Evolutionary conservation across 2,888 invertebrate genomes (phyloP).

Genomic region (Bhutanitis thaidina): DNA sequence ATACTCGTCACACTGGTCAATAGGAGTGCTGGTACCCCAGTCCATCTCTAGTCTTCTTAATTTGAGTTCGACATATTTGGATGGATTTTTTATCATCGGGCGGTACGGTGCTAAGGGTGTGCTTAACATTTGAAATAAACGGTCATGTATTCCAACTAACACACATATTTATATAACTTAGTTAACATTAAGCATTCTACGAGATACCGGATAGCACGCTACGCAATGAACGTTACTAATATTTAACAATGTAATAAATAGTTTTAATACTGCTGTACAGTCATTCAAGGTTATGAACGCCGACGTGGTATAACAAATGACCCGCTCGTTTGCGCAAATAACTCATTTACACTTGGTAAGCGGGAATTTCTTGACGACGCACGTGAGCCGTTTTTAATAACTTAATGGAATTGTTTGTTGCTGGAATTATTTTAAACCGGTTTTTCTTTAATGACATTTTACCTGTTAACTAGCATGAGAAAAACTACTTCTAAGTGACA

Average conservation of each 20-base stretch:
- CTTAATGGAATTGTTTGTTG: conserved; percentile 4
- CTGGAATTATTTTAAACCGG: not conserved
- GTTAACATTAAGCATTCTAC: not conserved
- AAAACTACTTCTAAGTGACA: no score
- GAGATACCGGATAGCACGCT: conserved; percentile 4
- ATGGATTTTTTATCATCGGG: no score
- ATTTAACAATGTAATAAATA: conserved; percentile 7
- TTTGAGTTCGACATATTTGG: no score
- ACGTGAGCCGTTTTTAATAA: not conserved
- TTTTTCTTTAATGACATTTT: not conserved
- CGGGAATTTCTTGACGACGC: conserved; percentile 9
- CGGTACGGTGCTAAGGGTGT: no score
- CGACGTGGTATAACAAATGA: conserved; percentile 12
- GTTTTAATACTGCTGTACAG: not conserved
- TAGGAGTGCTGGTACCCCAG: no score
- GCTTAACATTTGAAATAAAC: no score
- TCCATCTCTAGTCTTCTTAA: no score
- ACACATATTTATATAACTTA: no score
- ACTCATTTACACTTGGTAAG: conserved; percentile 2
- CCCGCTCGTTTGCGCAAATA: conserved; percentile 11
- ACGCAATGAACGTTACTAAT: not conserved
- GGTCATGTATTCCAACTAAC: no score
- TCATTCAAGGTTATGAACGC: conserved; percentile 6
- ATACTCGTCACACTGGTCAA: no score
- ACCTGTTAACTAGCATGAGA: no score